Evolutionary conservation across 1,140 invertebrate genomes (phyloP).

Genomic region (Aporrectodea caliginosa): DNA sequence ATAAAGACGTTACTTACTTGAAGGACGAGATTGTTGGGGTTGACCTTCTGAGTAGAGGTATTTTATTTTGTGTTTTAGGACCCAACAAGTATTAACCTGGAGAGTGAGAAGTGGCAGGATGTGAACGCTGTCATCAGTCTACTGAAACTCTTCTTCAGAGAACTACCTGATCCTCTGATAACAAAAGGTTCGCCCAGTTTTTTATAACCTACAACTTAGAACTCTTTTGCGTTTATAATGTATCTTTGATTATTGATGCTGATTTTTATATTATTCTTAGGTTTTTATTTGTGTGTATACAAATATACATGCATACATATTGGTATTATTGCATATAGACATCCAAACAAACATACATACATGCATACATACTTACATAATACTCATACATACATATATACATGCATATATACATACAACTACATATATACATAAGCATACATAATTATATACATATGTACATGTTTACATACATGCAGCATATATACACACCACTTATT

Average conservation of each 20-base stretch:
- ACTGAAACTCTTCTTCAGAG: constrained; percentile 86
- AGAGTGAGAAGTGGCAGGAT: constrained; percentile 55
- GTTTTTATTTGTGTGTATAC: no score
- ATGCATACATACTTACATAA: no score
- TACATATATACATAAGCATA: not conserved
- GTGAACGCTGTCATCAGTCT: constrained; percentile 60
- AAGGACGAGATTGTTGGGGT: not conserved
- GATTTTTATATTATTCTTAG: no score
- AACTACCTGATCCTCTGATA: constrained; percentile 84
- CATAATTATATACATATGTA: not conserved
- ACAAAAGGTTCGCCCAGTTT: constrained; percentile 65
- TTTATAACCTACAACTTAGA: no score
- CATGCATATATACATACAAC: not conserved
- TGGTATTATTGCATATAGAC: no score
- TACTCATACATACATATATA: not conserved
- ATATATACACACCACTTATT: not conserved
- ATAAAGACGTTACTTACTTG: not conserved
- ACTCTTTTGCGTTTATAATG: no score
- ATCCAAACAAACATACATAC: no score
- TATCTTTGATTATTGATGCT: no score
- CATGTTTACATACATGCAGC: not conserved
- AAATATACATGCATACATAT: no score
- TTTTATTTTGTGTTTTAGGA: constrained; percentile 37
- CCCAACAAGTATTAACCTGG: constrained; percentile 49
- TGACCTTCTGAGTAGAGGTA: not conserved